Evolutionary conservation across 53 echinoderm and acorn worm species (phyloP).

Genomic region (Glandiceps talaboti): DNA sequence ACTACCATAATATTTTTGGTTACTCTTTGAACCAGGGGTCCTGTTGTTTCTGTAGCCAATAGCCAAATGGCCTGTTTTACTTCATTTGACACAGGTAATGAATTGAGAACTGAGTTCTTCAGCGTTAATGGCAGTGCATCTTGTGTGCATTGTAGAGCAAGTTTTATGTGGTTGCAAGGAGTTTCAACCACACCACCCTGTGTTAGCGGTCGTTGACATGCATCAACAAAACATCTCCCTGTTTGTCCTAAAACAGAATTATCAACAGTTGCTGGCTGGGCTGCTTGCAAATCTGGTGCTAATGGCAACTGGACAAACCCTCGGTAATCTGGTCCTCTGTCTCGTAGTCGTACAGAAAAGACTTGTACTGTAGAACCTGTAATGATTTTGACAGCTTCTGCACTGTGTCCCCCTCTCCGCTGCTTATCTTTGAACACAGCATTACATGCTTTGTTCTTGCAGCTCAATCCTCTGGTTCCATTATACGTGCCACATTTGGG

Average conservation of each 20-base stretch:
- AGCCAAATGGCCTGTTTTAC: slow-evolving; percentile 94
- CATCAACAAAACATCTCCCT: slow-evolving; percentile 65
- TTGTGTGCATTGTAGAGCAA: slow-evolving; percentile 52
- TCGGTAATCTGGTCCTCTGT: slow-evolving; percentile 81
- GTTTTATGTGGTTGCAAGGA: slow-evolving; percentile 50
- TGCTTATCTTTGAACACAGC: slow-evolving; percentile 72
- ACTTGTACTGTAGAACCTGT: slow-evolving; percentile 78
- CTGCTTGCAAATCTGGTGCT: slow-evolving; percentile 29
- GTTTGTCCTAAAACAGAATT: neutral
- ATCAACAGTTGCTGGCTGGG: neutral
- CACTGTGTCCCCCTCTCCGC: slow-evolving; percentile 70
- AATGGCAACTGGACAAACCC: slow-evolving; percentile 86
- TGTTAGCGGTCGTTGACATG: slow-evolving; percentile 53
- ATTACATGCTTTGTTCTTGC: slow-evolving; percentile 95
- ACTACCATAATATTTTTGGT: slow-evolving; percentile 94
- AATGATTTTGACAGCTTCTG: slow-evolving; percentile 84
- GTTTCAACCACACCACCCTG: neutral
- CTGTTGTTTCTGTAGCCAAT: slow-evolving; percentile 89
- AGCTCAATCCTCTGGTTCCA: slow-evolving; percentile 85
- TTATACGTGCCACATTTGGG: slow-evolving; percentile 79
- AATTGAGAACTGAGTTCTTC: slow-evolving; percentile 81
- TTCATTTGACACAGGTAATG: slow-evolving; percentile 75
- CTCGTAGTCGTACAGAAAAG: slow-evolving; percentile 80
- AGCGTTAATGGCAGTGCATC: slow-evolving; percentile 78
- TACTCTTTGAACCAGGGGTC: slow-evolving; percentile 85